These are phyloP conservation scores for Digitonthophagus gazella DNA, from an alignment of 2,888 invertebrate genomes.

Conservation along the genomic window DNA sequence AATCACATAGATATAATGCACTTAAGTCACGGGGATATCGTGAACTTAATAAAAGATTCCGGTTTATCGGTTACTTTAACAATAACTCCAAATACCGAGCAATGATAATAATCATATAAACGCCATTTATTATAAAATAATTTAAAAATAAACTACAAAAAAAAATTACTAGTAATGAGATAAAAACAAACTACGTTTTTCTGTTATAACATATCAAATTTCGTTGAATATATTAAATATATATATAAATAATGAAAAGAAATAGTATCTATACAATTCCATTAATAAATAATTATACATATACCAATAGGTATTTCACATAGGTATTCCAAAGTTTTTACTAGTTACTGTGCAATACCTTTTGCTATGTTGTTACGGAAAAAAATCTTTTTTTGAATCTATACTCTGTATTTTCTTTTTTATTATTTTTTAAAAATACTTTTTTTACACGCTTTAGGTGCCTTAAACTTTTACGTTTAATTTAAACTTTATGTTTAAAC, in stretches of 20 bases:
- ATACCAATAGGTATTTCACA: not conserved
- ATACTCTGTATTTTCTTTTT: not conserved
- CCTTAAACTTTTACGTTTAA: too few relatives aligned
- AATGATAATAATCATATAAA: slow-evolving; percentile 37
- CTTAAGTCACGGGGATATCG: slow-evolving; percentile 94
- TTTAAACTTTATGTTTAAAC: too few relatives aligned
- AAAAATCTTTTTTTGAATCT: not conserved
- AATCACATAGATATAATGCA: slow-evolving; percentile 89
- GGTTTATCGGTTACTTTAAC: slow-evolving; percentile 87
- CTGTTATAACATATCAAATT: not conserved
- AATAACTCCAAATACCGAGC: slow-evolving; percentile 65
- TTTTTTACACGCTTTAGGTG: too few relatives aligned
- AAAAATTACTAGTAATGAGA: not conserved
- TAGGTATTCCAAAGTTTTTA: not conserved
- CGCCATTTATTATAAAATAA: not conserved
- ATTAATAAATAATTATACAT: not conserved
- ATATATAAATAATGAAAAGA: not conserved
- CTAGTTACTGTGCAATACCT: not conserved
- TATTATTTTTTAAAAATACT: too few relatives aligned
- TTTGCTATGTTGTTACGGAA: not conserved
- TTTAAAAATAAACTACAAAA: too few relatives aligned
- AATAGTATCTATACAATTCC: not conserved
- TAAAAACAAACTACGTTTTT: too few relatives aligned
- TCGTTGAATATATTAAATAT: not conserved
- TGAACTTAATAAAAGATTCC: slow-evolving; percentile 95